Evolutionary conservation across 2,888 invertebrate genomes (phyloP), one percentile per base, ranked within the genome.

Genomic region (Xestia c-nigrum): DNA sequence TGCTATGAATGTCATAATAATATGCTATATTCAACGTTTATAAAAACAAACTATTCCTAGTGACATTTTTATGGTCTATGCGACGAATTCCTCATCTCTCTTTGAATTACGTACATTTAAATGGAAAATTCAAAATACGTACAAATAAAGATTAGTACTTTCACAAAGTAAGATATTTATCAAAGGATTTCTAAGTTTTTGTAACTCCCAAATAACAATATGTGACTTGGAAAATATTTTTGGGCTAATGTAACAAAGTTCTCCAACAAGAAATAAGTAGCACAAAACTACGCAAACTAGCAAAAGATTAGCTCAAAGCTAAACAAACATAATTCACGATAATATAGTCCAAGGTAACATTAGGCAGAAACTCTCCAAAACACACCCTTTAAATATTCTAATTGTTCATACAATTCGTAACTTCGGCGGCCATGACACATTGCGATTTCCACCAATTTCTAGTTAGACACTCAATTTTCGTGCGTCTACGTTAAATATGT

Each of bases 331-430:
- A 52, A 67, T 40, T 46, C n/a, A 50, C 38, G 50, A 46, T 19
- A 61, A 7, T 50, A 59, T 43, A 57, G 38, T 3, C 21, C 21
- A 63, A 70, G 55, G 64, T 74, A 24, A 73, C 68, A 68, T 72
- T 38, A 70, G 71, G 68, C 73, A 78, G 40, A 70, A 81, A 74
- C 74, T 78, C n/a, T 64, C 70, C 67, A 74, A 71, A 72, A 66
- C 74, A 69, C 46, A 72, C 64, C 80, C 83, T 76, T 77, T 83
- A 86, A 74, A 87, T 86, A 84, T 85, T 86, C 46, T 84, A 88
- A 88, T 89, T 85, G 88, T 81, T 88, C 81, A 82, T 83, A 86
- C 82, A 85, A 89, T 85, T 85, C 71, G 70, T 75, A 87, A 89
- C 80, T 87, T 82, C 77, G 71, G 79, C 69, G 82, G 80, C 84